Evolutionary conservation across 2,888 invertebrate species (phyloP), one percentile per base, ranked within the genome.

Genomic region (Drosophila emarginata): DNA sequence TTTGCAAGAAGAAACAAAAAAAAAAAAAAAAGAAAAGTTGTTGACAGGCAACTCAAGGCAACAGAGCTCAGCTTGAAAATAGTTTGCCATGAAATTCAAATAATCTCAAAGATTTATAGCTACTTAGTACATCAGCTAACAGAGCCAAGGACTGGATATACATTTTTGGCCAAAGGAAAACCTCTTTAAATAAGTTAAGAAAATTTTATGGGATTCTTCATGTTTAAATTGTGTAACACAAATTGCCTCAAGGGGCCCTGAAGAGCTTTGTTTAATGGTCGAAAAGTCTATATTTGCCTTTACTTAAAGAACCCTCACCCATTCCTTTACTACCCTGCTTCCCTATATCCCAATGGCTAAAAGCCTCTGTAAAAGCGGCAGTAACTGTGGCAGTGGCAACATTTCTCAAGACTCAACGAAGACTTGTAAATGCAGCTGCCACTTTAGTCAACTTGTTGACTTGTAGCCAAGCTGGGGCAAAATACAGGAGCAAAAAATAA

Each of bases 11-110:
- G 12, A 11, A 21, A 18, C n/a, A 12, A 37, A 37, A 37, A 15
- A 12, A 18, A 11, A 45, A 11, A 1, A 9, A 2, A 9, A 32
- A 32, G 11, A 71, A 87, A 85, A 80, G 88, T 84, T 84, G 84
- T 87, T 84, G 84, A 84, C 84, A 84, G 88, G 68, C 87, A 74
- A 66, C 77, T 72, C 69, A 71, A 61, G 65, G 65, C 68, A 45
- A 32, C 60, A 36, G 45, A 72, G 72, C 66, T 64, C 73, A 63
- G 75, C 74, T 74, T 67, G 62, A 74, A 50, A 78, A 84, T 87
- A 79, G 87, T 87, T 84, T 84, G 76, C 32, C 85, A 84, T 80
- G 79, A 88, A 84, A 84, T 84, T 88, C 84, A 84, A 84, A 88
- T 88, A 84, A 84, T 84, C 84, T 84, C 62, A 51, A 74, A 80